Evolutionary conservation across 2,113 vertebrate genomes (phyloP).

Genomic region (Hymenochirus boettgeri): DNA sequence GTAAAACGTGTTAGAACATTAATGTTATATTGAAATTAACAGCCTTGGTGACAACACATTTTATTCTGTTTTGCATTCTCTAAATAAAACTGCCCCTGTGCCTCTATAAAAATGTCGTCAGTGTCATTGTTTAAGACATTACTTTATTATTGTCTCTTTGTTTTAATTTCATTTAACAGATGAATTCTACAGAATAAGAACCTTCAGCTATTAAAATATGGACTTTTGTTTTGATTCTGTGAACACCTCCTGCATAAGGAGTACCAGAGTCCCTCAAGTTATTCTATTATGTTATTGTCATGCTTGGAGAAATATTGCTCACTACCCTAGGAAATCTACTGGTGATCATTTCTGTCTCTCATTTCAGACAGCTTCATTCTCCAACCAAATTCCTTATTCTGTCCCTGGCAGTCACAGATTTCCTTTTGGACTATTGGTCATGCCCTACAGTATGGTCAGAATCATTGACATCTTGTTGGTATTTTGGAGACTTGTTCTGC

Average conservation of each 20-base stretch:
- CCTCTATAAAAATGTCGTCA: too few relatives aligned
- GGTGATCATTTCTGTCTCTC: constrained; percentile 53
- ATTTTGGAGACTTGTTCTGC: constrained; percentile 55
- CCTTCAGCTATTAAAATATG: neutral
- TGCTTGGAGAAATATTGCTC: neutral
- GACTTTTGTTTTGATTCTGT: constrained; percentile 37
- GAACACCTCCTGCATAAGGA: constrained; percentile 40
- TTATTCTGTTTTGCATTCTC: too few relatives aligned
- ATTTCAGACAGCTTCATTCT: constrained; percentile 61
- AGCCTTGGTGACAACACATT: too few relatives aligned
- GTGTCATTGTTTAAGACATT: too few relatives aligned
- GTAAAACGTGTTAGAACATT: too few relatives aligned
- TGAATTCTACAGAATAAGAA: too few relatives aligned
- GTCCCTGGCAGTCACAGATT: constrained; percentile 52
- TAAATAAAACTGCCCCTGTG: too few relatives aligned
- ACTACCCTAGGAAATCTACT: constrained; percentile 53
- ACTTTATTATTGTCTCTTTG: too few relatives aligned
- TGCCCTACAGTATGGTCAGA: constrained; percentile 58
- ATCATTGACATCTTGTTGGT: constrained; percentile 59
- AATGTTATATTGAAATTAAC: too few relatives aligned
- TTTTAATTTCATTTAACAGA: too few relatives aligned
- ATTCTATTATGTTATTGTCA: neutral
- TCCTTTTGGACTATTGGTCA: constrained; percentile 56
- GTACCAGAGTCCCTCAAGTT: neutral
- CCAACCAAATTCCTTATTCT: constrained; percentile 57